These are phyloP conservation scores for Zaprionus lachaisei DNA, from an alignment of 1,140 invertebrate species.

Conservation along the genomic window DNA sequence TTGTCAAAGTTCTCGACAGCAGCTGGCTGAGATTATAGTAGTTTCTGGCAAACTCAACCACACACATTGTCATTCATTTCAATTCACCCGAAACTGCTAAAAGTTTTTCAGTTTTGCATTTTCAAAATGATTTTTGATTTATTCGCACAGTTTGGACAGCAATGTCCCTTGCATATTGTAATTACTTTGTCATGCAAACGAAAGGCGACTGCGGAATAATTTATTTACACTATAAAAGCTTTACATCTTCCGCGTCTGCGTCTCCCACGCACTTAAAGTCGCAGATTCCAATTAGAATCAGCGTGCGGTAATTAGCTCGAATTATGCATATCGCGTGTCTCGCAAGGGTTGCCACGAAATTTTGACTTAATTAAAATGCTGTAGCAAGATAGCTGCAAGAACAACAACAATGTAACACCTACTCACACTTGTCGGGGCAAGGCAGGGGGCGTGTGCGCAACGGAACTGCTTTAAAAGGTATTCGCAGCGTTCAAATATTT, in stretches of 20 bases:
- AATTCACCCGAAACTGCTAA: not conserved
- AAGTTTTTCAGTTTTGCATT: slow-evolving; percentile 6
- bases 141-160: slow-evolving; percentile 4
- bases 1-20: slow-evolving; percentile 25
- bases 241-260: not conserved
- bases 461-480: slow-evolving; percentile 34
- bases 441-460: not conserved
- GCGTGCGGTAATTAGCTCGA: slow-evolving; percentile 28
- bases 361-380: slow-evolving; percentile 49
- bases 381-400: not conserved
- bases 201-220: slow-evolving; percentile 15
- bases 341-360: slow-evolving; percentile 9
- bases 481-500: slow-evolving; percentile 59
- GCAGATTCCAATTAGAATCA: slow-evolving; percentile 8
- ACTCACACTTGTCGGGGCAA: not conserved
- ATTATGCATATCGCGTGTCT: slow-evolving; percentile 32
- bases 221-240: slow-evolving; percentile 23
- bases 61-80: not conserved
- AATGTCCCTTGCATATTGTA: slow-evolving; percentile 28
- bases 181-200: slow-evolving; percentile 22
- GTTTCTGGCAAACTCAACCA: not conserved
- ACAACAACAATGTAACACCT: slow-evolving; percentile 17
- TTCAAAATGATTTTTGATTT: slow-evolving; percentile 30
- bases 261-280: not conserved
- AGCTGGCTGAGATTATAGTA: slow-evolving; percentile 14